A percentile compares a stretch with the other conserved stretches of the same genome.
phyloP scores from a whole-genome alignment of 2,888 invertebrate genomes.

The Cryptocephalus primarius region DNA sequence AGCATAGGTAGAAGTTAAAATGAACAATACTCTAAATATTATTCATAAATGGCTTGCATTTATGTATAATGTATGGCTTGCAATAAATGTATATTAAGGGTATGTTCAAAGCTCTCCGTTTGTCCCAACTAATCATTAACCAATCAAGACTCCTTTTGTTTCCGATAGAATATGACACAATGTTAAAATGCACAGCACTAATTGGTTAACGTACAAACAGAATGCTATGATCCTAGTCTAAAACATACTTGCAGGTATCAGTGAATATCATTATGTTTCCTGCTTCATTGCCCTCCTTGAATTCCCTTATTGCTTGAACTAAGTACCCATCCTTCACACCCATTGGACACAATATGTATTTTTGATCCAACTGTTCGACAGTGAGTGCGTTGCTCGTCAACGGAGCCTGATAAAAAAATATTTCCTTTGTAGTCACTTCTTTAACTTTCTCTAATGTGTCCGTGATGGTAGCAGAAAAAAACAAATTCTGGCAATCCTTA shows the following conservation, averaged over 20 bases:
- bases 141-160: no score
- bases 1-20: no score
- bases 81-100: no score
- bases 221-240: background rate
- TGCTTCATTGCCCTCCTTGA: constrained; percentile 56
- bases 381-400: constrained; percentile 63
- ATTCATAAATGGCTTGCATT: no score
- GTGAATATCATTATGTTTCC: constrained; percentile 91
- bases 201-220: no score
- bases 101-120: no score
- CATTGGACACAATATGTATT: constrained; percentile 82
- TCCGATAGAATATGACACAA: no score
- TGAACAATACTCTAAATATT: no score
- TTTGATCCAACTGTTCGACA: constrained; percentile 81
- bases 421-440: constrained; percentile 45
- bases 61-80: no score
- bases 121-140: no score
- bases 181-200: no score
- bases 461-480: constrained; percentile 95
- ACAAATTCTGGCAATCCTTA: constrained; percentile 69
- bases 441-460: constrained; percentile 63
- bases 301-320: constrained; percentile 70
- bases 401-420: constrained; percentile 57
- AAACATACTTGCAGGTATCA: constrained; percentile 81
- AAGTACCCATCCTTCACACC: constrained; percentile 89